Conservation (phyloP, 2,888 invertebrate genomes). For the Dinocampus coccinellae region DNA sequence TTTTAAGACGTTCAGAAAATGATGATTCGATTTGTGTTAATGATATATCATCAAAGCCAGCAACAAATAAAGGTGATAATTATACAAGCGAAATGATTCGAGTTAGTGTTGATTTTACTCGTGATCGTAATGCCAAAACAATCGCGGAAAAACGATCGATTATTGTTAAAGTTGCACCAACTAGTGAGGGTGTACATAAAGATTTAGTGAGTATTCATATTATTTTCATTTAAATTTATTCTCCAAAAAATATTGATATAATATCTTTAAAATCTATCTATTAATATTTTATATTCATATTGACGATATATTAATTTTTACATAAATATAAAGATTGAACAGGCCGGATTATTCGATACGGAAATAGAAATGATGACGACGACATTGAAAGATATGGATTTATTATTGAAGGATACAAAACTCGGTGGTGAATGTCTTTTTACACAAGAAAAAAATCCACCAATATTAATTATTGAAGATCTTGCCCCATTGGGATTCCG, state of each 20-base stretch:
- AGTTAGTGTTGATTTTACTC: slow-evolving; percentile 49
- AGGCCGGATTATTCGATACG: slow-evolving; percentile 51
- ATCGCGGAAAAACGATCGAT: slow-evolving; percentile 53
- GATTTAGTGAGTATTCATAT: slow-evolving; percentile 54
- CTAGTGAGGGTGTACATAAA: slow-evolving; percentile 66
- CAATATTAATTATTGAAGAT: slow-evolving; percentile 72
- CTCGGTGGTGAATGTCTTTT: slow-evolving; percentile 61
- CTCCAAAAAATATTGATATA: too few relatives aligned
- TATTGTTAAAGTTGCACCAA: slow-evolving; percentile 66
- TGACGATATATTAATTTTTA: too few relatives aligned
- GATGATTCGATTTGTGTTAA: slow-evolving; percentile 56
- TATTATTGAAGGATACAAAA: slow-evolving; percentile 45
- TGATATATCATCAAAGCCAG: slow-evolving; percentile 54
- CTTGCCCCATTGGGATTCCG: slow-evolving; percentile 72
- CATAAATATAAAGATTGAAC: slow-evolving; percentile 51
- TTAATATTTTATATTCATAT: too few relatives aligned
- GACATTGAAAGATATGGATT: slow-evolving; percentile 59
- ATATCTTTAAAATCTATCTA: too few relatives aligned
- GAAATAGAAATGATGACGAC: slow-evolving; percentile 62
- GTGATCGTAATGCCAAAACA: slow-evolving; percentile 38
- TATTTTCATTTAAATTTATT: too few relatives aligned
- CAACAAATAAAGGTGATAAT: slow-evolving; percentile 64
- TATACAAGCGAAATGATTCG: slow-evolving; percentile 66
- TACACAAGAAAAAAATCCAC: slow-evolving; percentile 59
- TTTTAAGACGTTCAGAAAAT: slow-evolving; percentile 53